Conservation (phyloP, 2,113 vertebrate genomes). For the Geococcyx californianus region DNA sequence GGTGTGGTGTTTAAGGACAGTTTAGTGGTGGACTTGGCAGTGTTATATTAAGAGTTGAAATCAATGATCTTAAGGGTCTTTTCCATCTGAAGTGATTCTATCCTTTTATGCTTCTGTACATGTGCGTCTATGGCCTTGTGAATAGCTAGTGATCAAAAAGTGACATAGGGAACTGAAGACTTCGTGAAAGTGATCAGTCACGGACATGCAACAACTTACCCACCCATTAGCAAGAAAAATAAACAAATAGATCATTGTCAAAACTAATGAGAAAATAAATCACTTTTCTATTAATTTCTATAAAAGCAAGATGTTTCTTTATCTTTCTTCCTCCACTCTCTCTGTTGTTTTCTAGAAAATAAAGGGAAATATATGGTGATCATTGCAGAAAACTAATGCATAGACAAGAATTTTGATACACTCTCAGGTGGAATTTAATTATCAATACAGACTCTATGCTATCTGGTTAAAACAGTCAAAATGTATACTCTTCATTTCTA, state of each 20-base stretch:
- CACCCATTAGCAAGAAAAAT: neutral
- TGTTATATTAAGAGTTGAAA: too few species aligned
- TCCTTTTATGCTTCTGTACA: too few species aligned
- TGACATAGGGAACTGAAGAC: neutral
- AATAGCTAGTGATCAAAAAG: neutral
- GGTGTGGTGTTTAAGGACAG: too few species aligned
- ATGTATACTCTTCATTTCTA: neutral
- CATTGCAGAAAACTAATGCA: neutral
- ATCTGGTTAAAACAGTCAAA: neutral
- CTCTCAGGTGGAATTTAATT: constrained; percentile 3
- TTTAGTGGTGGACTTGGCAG: too few species aligned
- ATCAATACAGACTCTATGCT: neutral
- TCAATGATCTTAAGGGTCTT: too few species aligned
- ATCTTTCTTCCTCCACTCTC: neutral
- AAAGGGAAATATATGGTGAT: constrained; percentile 16
- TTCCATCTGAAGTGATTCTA: too few species aligned
- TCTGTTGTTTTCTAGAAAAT: neutral
- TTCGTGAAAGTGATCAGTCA: neutral
- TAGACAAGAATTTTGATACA: neutral
- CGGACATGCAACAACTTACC: neutral
- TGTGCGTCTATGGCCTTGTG: neutral
- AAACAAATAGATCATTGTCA: constrained; percentile 8
- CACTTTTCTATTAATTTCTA: neutral
- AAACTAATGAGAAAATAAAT: constrained; percentile 32
- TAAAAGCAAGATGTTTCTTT: neutral